These are phyloP conservation scores for Yoshiicerus persimilis DNA, from an alignment of 1,140 invertebrate species.

Conservation along the genomic window DNA sequence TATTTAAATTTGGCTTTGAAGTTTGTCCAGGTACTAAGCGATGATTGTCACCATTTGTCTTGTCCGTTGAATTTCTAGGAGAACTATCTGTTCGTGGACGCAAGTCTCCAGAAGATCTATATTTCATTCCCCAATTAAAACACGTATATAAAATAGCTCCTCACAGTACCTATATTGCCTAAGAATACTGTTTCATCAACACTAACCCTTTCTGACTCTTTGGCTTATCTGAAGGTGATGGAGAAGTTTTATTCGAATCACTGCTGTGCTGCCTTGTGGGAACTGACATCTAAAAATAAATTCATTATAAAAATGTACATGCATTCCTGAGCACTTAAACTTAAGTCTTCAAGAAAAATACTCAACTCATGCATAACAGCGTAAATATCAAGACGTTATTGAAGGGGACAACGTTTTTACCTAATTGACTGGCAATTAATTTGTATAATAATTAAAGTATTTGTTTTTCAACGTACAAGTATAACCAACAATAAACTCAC, in stretches of 20 bases:
- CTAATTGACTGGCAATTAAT: no score
- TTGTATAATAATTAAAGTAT: no score
- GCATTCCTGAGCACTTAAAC: neutral
- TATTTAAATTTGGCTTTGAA: neutral
- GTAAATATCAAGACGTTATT: no score
- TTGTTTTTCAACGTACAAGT: no score
- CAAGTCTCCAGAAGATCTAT: conserved; percentile 24
- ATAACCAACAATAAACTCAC: conserved; percentile 56
- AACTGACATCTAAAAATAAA: conserved; percentile 45
- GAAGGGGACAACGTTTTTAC: no score
- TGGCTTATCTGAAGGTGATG: conserved; percentile 44
- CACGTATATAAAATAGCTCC: neutral
- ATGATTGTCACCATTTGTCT: conserved; percentile 11
- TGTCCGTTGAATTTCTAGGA: conserved; percentile 38
- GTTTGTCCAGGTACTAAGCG: neutral
- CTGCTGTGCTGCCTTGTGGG: conserved; percentile 41
- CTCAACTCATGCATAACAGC: no score
- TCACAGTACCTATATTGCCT: neutral
- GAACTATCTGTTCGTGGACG: conserved; percentile 44
- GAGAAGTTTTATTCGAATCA: conserved; percentile 45
- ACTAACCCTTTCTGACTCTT: conserved; percentile 45
- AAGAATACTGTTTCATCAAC: neutral
- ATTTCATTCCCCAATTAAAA: neutral
- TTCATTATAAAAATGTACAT: neutral
- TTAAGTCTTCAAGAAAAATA: neutral